Evolutionary conservation across 2,113 vertebrate species (phyloP).

Genomic region (Acrocephalus kingi): DNA sequence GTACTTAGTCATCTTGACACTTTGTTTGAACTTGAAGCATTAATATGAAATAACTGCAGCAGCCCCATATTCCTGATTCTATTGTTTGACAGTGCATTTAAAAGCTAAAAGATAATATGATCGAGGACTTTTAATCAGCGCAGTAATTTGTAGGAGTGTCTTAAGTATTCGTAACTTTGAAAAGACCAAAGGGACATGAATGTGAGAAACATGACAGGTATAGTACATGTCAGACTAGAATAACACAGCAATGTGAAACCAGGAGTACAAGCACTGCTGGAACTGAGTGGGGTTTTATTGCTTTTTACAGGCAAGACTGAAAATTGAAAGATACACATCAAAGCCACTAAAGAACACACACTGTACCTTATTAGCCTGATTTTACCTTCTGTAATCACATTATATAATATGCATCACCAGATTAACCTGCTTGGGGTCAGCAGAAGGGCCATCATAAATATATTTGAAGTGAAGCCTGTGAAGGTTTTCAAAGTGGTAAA

Average conservation of each 20-base stretch:
- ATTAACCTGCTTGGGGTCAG: constrained; percentile 62
- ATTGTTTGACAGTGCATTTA: constrained; percentile 82
- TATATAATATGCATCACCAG: constrained; percentile 64
- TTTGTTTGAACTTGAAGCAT: constrained; percentile 89
- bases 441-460: constrained; percentile 34
- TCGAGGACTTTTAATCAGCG: constrained; percentile 84
- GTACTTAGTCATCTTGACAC: constrained; percentile 90
- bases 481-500: constrained; percentile 57
- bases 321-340: constrained; percentile 75
- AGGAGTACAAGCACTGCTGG: constrained; percentile 4
- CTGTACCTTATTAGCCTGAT: constrained; percentile 49
- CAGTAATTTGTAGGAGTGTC: constrained; percentile 75
- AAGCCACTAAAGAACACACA: constrained; percentile 55
- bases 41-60: constrained; percentile 84
- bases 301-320: constrained; percentile 48
- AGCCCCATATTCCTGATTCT: constrained; percentile 78
- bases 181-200: constrained; percentile 44
- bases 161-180: constrained; percentile 53
- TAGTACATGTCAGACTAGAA: constrained; percentile 20
- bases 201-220: constrained; percentile 61
- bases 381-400: constrained; percentile 67
- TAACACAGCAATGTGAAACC: constrained; percentile 33
- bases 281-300: background rate
- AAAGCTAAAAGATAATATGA: constrained; percentile 79
- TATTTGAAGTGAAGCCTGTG: constrained; percentile 58